A percentile compares a stretch with the other conserved stretches of the same genome.
Evolutionary conservation across 2,888 invertebrate species (phyloP).

Genomic region (Mimumesa dahlbomi): DNA sequence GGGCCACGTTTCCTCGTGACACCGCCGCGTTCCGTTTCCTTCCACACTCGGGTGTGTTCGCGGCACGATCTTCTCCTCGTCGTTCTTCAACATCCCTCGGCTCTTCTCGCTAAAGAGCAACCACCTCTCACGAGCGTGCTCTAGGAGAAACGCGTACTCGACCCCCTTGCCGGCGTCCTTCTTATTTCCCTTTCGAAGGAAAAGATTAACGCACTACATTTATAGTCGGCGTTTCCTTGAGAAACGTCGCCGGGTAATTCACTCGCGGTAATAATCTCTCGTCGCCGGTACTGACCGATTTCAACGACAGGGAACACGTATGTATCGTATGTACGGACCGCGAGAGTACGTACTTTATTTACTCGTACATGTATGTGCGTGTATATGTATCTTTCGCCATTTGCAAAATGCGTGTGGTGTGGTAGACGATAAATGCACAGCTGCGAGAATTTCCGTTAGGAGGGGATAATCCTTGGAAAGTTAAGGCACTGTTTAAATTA

Average conservation of each 20-base stretch:
- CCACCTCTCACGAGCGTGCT: slow-evolving; percentile 54
- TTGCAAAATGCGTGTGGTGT: neutral
- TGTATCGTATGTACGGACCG: too few relatives aligned
- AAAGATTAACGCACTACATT: slow-evolving; percentile 66
- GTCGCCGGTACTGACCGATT: neutral
- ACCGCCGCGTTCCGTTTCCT: slow-evolving; percentile 33
- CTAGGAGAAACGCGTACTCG: slow-evolving; percentile 64
- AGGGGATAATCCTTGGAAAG: neutral
- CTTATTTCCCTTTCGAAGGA: slow-evolving; percentile 26
- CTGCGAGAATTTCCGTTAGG: neutral
- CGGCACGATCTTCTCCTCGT: slow-evolving; percentile 35
- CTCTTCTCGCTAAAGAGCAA: slow-evolving; percentile 55
- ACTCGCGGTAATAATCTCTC: slow-evolving; percentile 10
- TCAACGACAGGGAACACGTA: neutral
- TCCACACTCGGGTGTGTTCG: neutral
- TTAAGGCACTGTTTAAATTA: neutral
- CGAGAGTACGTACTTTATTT: too few relatives aligned
- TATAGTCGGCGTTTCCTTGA: slow-evolving; percentile 23
- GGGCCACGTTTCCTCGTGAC: slow-evolving; percentile 38
- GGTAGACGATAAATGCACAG: neutral
- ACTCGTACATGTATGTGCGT: neutral
- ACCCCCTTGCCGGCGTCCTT: slow-evolving; percentile 59
- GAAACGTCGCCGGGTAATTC: slow-evolving; percentile 18
- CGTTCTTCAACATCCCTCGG: slow-evolving; percentile 23
- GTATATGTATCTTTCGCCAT: neutral